These are phyloP conservation scores for Sardinella longiceps DNA, from an alignment of 2,797 vertebrate genomes.

Conservation along the genomic window DNA sequence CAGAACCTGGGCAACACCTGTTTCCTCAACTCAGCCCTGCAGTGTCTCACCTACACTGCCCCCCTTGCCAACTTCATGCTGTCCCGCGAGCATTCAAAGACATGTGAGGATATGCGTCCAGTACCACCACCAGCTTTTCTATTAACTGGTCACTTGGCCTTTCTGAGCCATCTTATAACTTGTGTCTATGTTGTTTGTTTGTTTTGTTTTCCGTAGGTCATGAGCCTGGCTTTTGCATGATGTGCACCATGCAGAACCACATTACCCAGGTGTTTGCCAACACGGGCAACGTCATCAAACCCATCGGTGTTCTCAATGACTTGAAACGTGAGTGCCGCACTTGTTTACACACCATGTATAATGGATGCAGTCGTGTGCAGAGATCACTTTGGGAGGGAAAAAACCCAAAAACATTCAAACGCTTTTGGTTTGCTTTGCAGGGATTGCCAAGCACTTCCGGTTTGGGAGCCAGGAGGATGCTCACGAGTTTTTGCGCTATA, in stretches of 20 bases:
- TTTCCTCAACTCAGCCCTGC: constrained; percentile 93
- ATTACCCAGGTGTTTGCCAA: constrained; percentile 91
- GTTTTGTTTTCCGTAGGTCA: constrained; percentile 78
- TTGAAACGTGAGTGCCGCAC: constrained; percentile 86
- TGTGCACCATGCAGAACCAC: constrained; percentile 98
- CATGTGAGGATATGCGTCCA: constrained; percentile 78
- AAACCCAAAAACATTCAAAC: not conserved
- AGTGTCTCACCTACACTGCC: constrained; percentile 94
- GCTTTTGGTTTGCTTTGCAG: constrained; percentile 62
- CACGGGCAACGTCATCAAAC: constrained; percentile 92
- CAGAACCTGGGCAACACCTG: constrained; percentile 97
- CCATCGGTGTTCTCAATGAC: constrained; percentile 90
- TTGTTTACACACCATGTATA: constrained; percentile 4
- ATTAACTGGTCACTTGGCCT: not conserved
- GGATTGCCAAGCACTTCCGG: constrained; percentile 95
- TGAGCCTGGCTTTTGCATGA: constrained; percentile 95
- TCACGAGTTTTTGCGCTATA: constrained; percentile 95
- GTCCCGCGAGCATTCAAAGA: constrained; percentile 93
- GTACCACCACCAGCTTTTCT: not conserved
- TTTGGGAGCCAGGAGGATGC: constrained; percentile 97
- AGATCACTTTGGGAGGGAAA: not conserved
- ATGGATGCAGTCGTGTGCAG: not conserved
- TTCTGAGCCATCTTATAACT: not conserved
- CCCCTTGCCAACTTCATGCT: constrained; percentile 96
- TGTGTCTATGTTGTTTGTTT: constrained; percentile 32